phyloP scores from a whole-genome alignment of 2,888 invertebrate genomes.

The Nymphalis c-album region DNA sequence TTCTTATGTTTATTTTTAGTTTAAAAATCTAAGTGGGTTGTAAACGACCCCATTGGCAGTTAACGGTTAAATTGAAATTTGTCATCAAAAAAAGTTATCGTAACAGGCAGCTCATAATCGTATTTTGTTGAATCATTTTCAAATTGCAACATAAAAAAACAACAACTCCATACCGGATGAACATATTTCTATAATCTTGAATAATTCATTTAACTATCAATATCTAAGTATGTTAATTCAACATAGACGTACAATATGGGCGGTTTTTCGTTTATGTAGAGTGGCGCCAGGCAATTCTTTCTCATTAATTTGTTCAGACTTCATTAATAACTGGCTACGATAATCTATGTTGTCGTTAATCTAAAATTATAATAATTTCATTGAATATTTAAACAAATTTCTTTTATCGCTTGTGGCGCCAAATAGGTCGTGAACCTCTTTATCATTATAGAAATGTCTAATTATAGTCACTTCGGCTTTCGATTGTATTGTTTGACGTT shows the following conservation, averaged over 20 bases:
- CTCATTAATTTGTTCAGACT: constrained; percentile 30
- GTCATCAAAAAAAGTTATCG: too few relatives aligned
- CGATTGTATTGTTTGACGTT: neutral
- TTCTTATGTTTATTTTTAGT: too few relatives aligned
- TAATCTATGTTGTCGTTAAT: constrained; percentile 27
- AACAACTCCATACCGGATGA: neutral
- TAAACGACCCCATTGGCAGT: too few relatives aligned
- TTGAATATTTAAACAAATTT: constrained; percentile 34
- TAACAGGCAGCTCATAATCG: too few relatives aligned
- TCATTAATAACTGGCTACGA: constrained; percentile 27
- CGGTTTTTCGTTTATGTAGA: constrained; percentile 5
- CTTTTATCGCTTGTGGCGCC: constrained; percentile 41
- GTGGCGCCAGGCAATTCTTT: constrained; percentile 29
- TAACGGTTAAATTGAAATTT: too few relatives aligned
- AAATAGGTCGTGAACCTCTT: constrained; percentile 38
- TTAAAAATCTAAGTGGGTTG: too few relatives aligned
- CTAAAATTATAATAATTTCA: constrained; percentile 34
- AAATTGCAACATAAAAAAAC: too few relatives aligned
- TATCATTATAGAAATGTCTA: constrained; percentile 33
- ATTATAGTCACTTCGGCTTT: neutral
- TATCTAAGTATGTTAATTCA: neutral
- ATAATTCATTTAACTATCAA: neutral
- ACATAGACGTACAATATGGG: neutral
- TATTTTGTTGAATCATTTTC: too few relatives aligned
- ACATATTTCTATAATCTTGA: neutral